These are phyloP conservation scores for Chymomyza procnemis DNA, from an alignment of 2,888 invertebrate species.

Conservation along the genomic window DNA sequence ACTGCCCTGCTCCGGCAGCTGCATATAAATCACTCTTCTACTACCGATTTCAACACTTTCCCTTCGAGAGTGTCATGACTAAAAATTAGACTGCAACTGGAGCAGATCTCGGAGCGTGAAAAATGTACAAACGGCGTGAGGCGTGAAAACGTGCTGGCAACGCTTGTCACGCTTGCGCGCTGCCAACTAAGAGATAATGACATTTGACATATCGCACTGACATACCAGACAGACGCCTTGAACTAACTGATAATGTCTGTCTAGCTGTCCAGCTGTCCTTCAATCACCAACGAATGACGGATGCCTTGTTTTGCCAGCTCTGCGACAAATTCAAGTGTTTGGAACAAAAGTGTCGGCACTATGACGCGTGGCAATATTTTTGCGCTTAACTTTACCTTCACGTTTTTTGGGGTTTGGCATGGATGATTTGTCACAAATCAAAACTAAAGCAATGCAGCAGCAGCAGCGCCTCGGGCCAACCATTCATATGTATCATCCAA, in stretches of 20 bases:
- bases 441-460: constrained; percentile 53
- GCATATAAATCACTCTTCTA: not conserved
- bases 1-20: not conserved
- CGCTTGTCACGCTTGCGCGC: constrained; percentile 23
- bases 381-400: not conserved
- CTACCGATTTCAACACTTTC: not conserved
- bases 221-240: constrained; percentile 55
- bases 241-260: constrained; percentile 9
- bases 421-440: constrained; percentile 68
- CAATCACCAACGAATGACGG: constrained; percentile 57
- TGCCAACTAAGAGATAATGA: constrained; percentile 50
- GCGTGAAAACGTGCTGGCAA: constrained; percentile 3
- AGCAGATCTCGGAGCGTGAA: constrained; percentile 25
- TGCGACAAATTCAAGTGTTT: constrained; percentile 67
- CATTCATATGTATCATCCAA: not conserved
- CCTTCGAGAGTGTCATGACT: constrained; percentile 19
- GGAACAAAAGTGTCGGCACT: constrained; percentile 8
- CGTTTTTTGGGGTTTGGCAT: constrained; percentile 17
- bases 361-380: constrained; percentile 6
- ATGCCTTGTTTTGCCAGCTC: constrained; percentile 66
- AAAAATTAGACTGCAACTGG: constrained; percentile 39
- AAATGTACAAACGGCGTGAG: constrained; percentile 14
- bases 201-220: constrained; percentile 55
- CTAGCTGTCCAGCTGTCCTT: constrained; percentile 15
- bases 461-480: constrained; percentile 13